phyloP scores from a whole-genome alignment of 2,888 invertebrate species.

The Idaea biselata region DNA sequence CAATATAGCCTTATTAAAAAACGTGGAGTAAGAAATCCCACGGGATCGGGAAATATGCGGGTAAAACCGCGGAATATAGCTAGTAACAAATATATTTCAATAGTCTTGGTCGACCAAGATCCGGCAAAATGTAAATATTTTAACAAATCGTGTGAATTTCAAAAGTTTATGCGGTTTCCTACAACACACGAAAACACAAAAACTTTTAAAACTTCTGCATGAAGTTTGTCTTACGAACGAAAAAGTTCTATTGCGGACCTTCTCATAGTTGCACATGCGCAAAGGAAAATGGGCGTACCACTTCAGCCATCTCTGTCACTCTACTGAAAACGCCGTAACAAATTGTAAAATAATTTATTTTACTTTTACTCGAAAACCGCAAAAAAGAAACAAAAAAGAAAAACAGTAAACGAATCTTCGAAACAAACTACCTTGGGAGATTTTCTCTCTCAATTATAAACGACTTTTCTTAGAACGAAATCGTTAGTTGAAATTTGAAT shows the following conservation, averaged over 20 bases:
- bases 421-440: neutral
- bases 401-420: neutral
- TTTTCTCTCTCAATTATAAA: neutral
- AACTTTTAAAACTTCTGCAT: neutral
- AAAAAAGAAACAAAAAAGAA: neutral
- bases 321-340: neutral
- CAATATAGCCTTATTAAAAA: too few species aligned
- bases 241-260: neutral
- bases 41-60: too few species aligned
- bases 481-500: constrained; percentile 10
- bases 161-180: too few species aligned
- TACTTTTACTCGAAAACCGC: neutral
- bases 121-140: too few species aligned
- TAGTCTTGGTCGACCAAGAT: too few species aligned
- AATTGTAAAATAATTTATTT: neutral
- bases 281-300: neutral
- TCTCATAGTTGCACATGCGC: neutral
- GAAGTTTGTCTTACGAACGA: neutral
- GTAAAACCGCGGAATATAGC: too few species aligned
- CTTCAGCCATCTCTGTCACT: constrained; percentile 7
- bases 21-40: too few species aligned
- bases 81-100: too few species aligned
- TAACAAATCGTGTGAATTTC: too few species aligned
- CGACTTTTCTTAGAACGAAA: neutral
- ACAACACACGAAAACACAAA: neutral